These are phyloP conservation scores for Sebastes dallii DNA, from an alignment of 2,797 vertebrate genomes.

Conservation along the genomic window DNA sequence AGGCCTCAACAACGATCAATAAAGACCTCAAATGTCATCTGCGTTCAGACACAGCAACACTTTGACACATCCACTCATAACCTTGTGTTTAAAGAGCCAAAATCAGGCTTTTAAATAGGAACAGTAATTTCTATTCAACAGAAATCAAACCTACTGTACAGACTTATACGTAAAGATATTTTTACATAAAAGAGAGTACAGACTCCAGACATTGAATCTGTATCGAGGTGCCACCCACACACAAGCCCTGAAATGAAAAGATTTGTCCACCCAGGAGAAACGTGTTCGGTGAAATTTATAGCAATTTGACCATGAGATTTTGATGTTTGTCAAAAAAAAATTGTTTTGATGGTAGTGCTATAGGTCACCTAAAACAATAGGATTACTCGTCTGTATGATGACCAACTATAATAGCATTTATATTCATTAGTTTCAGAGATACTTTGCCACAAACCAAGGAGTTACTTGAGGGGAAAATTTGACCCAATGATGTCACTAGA, in stretches of 20 bases:
- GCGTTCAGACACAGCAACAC: not conserved
- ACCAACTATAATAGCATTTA: not conserved
- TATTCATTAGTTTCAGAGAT: not conserved
- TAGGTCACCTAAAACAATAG: conserved; percentile 26
- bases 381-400: conserved; percentile 3
- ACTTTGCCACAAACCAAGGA: not conserved
- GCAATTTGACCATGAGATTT: not conserved
- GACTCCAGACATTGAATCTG: too few relatives aligned
- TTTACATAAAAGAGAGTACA: not conserved
- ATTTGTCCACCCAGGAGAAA: not conserved
- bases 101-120: not conserved
- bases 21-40: not conserved
- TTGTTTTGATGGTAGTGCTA: not conserved
- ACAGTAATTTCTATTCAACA: not conserved
- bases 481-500: not conserved
- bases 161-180: not conserved
- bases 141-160: not conserved
- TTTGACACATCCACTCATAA: not conserved
- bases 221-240: not conserved
- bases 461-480: not conserved
- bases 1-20: not conserved
- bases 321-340: not conserved
- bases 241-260: too few relatives aligned
- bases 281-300: not conserved
- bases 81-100: not conserved